Conservation (phyloP, 2,888 invertebrate genomes). For the Dasypogon diadema region DNA sequence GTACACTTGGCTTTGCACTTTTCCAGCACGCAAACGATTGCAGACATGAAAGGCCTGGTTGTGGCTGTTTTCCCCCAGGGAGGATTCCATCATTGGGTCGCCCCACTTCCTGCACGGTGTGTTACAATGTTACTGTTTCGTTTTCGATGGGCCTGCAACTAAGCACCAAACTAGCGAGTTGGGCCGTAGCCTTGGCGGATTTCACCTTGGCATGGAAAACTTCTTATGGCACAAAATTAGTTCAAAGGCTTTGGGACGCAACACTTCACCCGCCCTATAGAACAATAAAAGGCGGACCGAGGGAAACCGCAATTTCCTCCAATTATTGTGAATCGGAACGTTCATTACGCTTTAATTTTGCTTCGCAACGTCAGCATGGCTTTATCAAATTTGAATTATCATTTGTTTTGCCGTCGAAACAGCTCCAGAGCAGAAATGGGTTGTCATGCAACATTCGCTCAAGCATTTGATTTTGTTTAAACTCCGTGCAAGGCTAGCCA, state of each 20-base stretch:
- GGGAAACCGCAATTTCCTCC: background rate
- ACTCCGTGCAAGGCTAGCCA: no score
- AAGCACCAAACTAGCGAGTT: slow-evolving; percentile 11
- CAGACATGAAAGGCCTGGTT: slow-evolving; percentile 32
- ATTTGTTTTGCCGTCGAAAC: no score
- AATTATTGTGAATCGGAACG: slow-evolving; percentile 5
- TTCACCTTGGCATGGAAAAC: slow-evolving; percentile 42
- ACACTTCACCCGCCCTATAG: slow-evolving; percentile 28
- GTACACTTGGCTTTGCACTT: slow-evolving; percentile 20
- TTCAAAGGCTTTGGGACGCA: slow-evolving; percentile 41
- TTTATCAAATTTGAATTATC: slow-evolving; percentile 21
- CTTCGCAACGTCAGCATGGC: slow-evolving; percentile 6
- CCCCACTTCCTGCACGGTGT: background rate
- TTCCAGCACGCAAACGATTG: slow-evolving; percentile 34
- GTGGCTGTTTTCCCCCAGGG: slow-evolving; percentile 1
- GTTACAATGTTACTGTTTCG: slow-evolving; percentile 16
- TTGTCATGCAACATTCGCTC: background rate
- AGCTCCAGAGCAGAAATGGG: background rate
- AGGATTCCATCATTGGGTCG: background rate
- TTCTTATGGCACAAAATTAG: slow-evolving; percentile 26
- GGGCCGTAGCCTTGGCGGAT: slow-evolving; percentile 28
- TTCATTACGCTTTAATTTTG: slow-evolving; percentile 18
- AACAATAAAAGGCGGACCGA: background rate
- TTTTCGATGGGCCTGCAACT: slow-evolving; percentile 26
- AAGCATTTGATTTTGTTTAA: background rate